Percentiles rank a stretch among this genome's conserved stretches.
Evolutionary conservation across 1,140 invertebrate genomes (phyloP).

Genomic region (fruit fly (Drosophila melanogaster)): Release_6_plus_ISO1_MT NT_033779.5:1323501-1324000

Average conservation of each 20-base stretch:
- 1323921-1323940: conserved; percentile 21
- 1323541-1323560: conserved; percentile 3
- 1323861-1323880: background rate
- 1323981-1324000: conserved; percentile 71
- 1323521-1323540: conserved; percentile 10
- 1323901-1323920: conserved; percentile 15
- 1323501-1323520: conserved; percentile 22
- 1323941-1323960: conserved; percentile 60
- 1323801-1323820: background rate
- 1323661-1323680: conserved; percentile 38
- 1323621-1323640: conserved; percentile 1
- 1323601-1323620: conserved; percentile 32
- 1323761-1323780: background rate
- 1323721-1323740: conserved; percentile 19
- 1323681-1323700: conserved; percentile 61
- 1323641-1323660: conserved; percentile 13
- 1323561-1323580: conserved; percentile 12
- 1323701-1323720: conserved; percentile 56
- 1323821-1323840: background rate
- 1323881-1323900: conserved; percentile 2
- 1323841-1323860: background rate
- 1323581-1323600: conserved; percentile 23
- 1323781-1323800: background rate
- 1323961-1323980: conserved; percentile 74
- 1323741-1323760: background rate